Evolutionary conservation across 2,888 invertebrate species (phyloP), one percentile per base, ranked within the genome.

Genomic region (Cepaea hortensis): DNA sequence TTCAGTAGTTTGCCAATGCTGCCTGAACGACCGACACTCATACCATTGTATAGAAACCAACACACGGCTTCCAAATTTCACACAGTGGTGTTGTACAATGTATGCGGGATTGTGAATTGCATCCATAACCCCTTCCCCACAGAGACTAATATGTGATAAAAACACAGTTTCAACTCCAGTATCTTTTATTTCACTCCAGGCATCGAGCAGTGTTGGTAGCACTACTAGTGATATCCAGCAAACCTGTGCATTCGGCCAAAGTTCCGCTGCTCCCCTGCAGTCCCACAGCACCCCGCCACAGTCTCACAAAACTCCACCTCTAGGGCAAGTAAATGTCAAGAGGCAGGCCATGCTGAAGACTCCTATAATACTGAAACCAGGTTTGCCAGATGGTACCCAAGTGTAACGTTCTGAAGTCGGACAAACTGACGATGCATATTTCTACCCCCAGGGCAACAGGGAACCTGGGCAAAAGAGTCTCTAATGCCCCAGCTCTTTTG

Each of bases 131-230:
- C 35, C 35, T 35, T 35, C 35, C 35, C 35, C 35, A 35, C 35
- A 35, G 35, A 35, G 35, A 55, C 6, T 55, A 55, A 55, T 55
- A 11, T 55, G 5, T n/a, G 4, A 68, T 6, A 68, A 20, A 18
- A 68, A 68, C 11, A 20, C 13, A n/a, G 20, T 68, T 68, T 68
- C 20, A 68, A 20, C 68, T 20, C 18, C 68, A 68, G 20, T 20
- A 18, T 68, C n/a, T 35, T n/a, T 62, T 6, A 62, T 62, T 23
- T 76, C 55, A 11, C 62, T 89, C 11, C 90, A 92, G 92, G 91
- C 91, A 70, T 93, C 93, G 81, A 92, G 92, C 20, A 91, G 93
- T 86, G 90, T 92, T 85, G 92, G 91, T 4, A 92, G 93, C 87
- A 90, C 92, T 68, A 89, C 89, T 81, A 90, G 85, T 86, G 89